Conservation (phyloP, 2,888 invertebrate species). For the Pegoplata infirma region DNA sequence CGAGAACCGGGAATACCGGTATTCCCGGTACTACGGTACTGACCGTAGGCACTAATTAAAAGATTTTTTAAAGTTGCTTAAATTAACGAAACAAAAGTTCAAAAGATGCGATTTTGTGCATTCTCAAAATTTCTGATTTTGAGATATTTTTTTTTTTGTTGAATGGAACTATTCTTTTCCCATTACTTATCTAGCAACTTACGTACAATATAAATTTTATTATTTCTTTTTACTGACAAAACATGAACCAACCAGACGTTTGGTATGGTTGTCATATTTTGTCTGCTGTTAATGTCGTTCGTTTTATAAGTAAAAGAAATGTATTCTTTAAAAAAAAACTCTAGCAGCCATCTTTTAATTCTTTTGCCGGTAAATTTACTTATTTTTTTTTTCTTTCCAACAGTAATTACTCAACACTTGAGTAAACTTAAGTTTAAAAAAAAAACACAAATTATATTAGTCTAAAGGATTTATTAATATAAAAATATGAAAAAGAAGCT, state of each 20-base stretch:
- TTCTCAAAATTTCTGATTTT: too few species aligned
- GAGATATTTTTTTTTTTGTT: too few species aligned
- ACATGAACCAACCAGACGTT: conserved; percentile 49
- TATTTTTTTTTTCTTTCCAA: conserved; percentile 12
- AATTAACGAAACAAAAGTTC: too few species aligned
- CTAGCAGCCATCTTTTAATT: conserved; percentile 56
- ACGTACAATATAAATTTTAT: conserved; percentile 7
- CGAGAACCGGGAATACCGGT: too few species aligned
- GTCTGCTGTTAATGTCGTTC: conserved; percentile 46
- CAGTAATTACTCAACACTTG: conserved; percentile 65
- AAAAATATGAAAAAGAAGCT: conserved; percentile 25
- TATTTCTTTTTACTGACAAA: conserved; percentile 28
- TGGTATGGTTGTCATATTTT: conserved; percentile 52
- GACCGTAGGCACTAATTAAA: too few species aligned
- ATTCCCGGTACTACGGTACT: too few species aligned
- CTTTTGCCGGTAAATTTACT: conserved; percentile 24
- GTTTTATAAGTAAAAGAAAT: conserved; percentile 30
- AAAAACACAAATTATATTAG: conserved; percentile 17
- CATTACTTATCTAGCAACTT: not conserved
- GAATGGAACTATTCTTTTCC: too few species aligned
- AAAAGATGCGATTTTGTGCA: too few species aligned
- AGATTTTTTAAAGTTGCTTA: too few species aligned
- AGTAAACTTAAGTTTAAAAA: conserved; percentile 54
- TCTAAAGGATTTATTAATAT: conserved; percentile 48
- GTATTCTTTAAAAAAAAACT: conserved; percentile 24